phyloP scores from a whole-genome alignment of 2,113 vertebrate species.

The Ochotona princeps region DNA sequence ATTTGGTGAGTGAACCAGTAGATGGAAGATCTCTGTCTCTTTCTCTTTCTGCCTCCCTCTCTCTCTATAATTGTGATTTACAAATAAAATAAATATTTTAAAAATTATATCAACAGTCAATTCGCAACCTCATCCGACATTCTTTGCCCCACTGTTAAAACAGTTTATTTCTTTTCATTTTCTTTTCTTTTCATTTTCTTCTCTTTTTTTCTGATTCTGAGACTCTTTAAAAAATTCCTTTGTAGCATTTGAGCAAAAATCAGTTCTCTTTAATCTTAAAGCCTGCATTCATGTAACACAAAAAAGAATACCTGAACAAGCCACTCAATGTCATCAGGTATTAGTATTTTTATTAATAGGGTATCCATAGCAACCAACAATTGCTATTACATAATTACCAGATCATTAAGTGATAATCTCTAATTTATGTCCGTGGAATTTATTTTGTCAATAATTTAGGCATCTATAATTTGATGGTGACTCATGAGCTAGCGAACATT shows the following conservation, averaged over 20 bases:
- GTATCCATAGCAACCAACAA: neutral
- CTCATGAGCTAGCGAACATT: neutral
- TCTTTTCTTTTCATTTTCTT: neutral
- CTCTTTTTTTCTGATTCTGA: constrained; percentile 41
- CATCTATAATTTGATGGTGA: neutral
- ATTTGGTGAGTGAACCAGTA: too few species aligned
- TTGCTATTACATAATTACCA: constrained; percentile 4
- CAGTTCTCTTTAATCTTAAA: constrained; percentile 30
- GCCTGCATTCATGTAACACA: neutral
- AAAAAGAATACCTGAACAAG: neutral
- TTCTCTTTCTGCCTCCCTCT: too few species aligned
- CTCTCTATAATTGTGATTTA: too few species aligned
- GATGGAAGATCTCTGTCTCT: too few species aligned
- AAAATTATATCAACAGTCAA: neutral
- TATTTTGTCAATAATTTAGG: neutral
- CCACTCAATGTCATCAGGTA: neutral
- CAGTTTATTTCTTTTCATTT: constrained; percentile 20
- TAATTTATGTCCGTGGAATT: neutral
- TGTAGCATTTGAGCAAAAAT: neutral
- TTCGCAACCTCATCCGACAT: neutral
- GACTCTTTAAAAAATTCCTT: constrained; percentile 8
- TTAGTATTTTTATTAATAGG: constrained; percentile 28
- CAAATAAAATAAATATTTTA: too few species aligned
- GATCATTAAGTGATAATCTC: neutral
- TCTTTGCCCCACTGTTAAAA: neutral